Conservation (phyloP, 2,113 vertebrate genomes). For the Phocoena sinus region DNA sequence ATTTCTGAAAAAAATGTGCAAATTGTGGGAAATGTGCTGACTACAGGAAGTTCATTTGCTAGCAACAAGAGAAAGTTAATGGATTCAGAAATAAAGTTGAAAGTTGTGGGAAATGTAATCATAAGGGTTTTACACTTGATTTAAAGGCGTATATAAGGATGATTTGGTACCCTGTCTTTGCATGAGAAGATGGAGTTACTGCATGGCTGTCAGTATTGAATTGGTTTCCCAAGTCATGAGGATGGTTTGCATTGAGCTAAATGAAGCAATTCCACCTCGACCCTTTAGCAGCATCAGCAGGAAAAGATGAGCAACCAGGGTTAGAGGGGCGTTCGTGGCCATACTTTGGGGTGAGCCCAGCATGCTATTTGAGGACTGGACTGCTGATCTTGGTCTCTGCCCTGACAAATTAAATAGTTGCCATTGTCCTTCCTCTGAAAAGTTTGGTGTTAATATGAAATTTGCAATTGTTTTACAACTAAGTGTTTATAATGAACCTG, state of each 20-base stretch:
- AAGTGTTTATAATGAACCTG: constrained; percentile 49
- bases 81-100: not conserved
- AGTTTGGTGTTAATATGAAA: constrained; percentile 46
- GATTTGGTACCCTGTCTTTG: not conserved
- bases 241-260: not conserved
- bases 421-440: not conserved
- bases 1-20: constrained; percentile 13
- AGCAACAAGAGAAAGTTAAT: not conserved
- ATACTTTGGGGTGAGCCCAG: not conserved
- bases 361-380: not conserved
- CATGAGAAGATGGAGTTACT: not conserved
- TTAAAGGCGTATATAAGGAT: not conserved
- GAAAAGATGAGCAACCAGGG: not conserved
- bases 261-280: not conserved
- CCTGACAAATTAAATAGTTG: not conserved
- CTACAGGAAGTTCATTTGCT: not conserved
- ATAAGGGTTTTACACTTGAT: not conserved
- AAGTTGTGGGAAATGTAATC: not conserved
- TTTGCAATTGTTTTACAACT: constrained; percentile 46
- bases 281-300: not conserved
- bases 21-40: not conserved
- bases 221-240: not conserved
- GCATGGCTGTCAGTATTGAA: not conserved
- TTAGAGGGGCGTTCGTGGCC: not conserved
- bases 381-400: not conserved